Percentiles rank a stretch among this genome's conserved stretches.
These are phyloP conservation scores for Zosterops japonicus DNA, from an alignment of 2,113 vertebrate genomes.

Conservation along the genomic window DNA sequence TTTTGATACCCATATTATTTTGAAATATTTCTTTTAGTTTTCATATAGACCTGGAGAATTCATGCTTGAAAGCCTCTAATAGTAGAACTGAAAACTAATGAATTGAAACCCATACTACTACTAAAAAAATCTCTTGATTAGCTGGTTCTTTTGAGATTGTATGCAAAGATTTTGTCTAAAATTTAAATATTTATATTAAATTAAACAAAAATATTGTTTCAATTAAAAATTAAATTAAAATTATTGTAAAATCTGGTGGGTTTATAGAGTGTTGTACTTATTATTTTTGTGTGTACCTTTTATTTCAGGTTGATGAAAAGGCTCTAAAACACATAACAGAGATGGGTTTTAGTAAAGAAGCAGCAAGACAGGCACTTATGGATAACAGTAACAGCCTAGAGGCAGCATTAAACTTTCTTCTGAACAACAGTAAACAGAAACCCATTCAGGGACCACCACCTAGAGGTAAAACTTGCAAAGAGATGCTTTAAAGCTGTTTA, in stretches of 20 bases:
- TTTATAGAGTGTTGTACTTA: neutral
- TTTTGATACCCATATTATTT: neutral
- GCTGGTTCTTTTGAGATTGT: neutral
- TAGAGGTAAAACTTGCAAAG: constrained; percentile 78
- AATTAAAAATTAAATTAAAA: neutral
- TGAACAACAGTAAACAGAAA: constrained; percentile 82
- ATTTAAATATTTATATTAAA: neutral
- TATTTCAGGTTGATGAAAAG: constrained; percentile 90
- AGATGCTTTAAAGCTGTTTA: neutral
- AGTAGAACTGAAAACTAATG: neutral
- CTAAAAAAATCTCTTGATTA: neutral
- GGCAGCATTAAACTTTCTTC: constrained; percentile 91
- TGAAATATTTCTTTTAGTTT: neutral
- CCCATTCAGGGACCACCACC: constrained; percentile 74
- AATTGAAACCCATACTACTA: neutral
- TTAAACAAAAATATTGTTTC: neutral
- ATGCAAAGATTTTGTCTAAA: neutral
- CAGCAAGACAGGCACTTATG: constrained; percentile 91
- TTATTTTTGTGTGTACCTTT: neutral
- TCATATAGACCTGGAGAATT: neutral
- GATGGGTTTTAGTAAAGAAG: constrained; percentile 97
- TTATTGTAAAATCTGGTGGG: neutral
- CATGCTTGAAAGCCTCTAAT: neutral
- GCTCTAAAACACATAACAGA: constrained; percentile 95
- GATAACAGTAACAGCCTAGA: constrained; percentile 95